Percentiles rank a stretch among this genome's conserved stretches.
phyloP scores from a whole-genome alignment of 2,888 invertebrate genomes.

The Andricus quercusramuli region DNA sequence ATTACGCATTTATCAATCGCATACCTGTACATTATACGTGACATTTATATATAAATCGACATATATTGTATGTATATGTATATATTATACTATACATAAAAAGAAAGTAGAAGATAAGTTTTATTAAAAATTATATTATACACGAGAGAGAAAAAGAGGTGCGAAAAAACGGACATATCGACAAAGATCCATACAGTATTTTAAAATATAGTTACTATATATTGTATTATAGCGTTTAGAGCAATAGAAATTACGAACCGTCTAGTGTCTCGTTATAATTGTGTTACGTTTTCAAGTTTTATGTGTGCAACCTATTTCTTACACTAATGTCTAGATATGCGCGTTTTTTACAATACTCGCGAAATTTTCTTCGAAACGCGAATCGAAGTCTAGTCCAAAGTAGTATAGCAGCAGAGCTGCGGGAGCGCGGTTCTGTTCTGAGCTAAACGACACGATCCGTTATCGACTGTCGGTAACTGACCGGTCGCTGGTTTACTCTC shows the following conservation, averaged over 20 bases:
- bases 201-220: slow-evolving; percentile 64
- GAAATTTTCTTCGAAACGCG: slow-evolving; percentile 25
- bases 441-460: too few relatives aligned
- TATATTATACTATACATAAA: slow-evolving; percentile 55
- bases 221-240: slow-evolving; percentile 46
- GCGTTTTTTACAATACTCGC: slow-evolving; percentile 24
- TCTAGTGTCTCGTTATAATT: slow-evolving; percentile 10
- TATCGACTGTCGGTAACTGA: too few relatives aligned
- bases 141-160: slow-evolving; percentile 9
- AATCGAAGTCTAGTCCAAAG: slow-evolving; percentile 12
- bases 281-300: slow-evolving; percentile 46
- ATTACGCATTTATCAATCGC: slow-evolving; percentile 65
- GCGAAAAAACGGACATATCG: slow-evolving; percentile 44
- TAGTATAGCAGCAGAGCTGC: too few relatives aligned
- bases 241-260: slow-evolving; percentile 23
- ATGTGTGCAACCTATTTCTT: slow-evolving; percentile 44
- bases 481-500: too few relatives aligned
- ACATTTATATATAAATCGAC: slow-evolving; percentile 67
- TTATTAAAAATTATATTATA: slow-evolving; percentile 47
- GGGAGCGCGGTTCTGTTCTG: too few relatives aligned
- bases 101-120: slow-evolving; percentile 45
- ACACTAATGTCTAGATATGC: slow-evolving; percentile 6
- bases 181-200: slow-evolving; percentile 69
- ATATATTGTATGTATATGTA: slow-evolving; percentile 54
- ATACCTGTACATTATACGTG: slow-evolving; percentile 51